These are phyloP conservation scores for Drosophila lutescens DNA, from an alignment of 2,888 invertebrate species.

Conservation along the genomic window DNA sequence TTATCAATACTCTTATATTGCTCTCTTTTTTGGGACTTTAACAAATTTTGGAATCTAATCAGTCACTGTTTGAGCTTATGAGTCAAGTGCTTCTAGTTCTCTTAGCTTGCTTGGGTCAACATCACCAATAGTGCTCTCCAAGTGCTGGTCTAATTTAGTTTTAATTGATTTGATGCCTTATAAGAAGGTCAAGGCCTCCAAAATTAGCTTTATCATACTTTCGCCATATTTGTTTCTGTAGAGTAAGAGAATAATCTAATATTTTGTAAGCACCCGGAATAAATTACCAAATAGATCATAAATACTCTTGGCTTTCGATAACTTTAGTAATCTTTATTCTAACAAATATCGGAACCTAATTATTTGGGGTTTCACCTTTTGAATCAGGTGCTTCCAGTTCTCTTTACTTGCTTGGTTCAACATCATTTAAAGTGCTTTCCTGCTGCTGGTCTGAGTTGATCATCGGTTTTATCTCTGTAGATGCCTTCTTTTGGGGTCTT, in stretches of 20 bases:
- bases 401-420: not conserved
- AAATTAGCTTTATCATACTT: not conserved
- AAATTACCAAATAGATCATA: not conserved
- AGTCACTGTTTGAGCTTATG: too few species aligned
- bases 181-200: constrained; percentile 1
- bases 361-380: not conserved
- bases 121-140: not conserved
- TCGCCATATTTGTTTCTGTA: not conserved
- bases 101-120: not conserved
- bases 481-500: not conserved
- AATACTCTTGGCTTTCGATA: too few species aligned
- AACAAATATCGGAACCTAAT: not conserved
- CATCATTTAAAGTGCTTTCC: not conserved
- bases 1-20: too few species aligned
- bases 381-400: not conserved
- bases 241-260: not conserved
- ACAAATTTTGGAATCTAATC: too few species aligned
- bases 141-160: not conserved
- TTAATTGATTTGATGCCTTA: not conserved
- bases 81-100: not conserved
- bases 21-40: too few species aligned
- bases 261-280: not conserved
- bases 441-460: not conserved
- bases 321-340: too few species aligned
- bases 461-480: not conserved